phyloP scores from a whole-genome alignment of 92 coral and sea anemone species.

The Heteractis magnifica region DNA sequence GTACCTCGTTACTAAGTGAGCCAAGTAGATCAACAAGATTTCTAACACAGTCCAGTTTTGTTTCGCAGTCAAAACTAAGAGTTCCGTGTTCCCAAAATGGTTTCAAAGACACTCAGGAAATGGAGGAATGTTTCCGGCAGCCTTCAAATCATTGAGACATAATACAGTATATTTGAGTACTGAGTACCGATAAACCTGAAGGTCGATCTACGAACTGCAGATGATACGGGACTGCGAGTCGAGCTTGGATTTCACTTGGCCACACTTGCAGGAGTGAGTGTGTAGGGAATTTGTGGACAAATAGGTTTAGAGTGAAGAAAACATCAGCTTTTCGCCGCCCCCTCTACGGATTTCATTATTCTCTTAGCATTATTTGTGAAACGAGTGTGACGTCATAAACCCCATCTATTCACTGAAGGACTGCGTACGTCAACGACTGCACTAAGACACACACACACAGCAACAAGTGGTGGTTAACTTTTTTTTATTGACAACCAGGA shows the following conservation, averaged over 20 bases:
- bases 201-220: slow-evolving; percentile 55
- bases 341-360: slow-evolving; percentile 36
- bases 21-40: not conserved
- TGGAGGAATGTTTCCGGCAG: slow-evolving; percentile 83
- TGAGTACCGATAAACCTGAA: slow-evolving; percentile 46
- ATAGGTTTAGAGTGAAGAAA: slow-evolving; percentile 27
- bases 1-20: not conserved
- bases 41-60: slow-evolving; percentile 3
- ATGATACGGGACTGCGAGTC: slow-evolving; percentile 10
- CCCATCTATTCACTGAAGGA: slow-evolving; percentile 49
- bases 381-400: slow-evolving; percentile 74
- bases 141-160: slow-evolving; percentile 76
- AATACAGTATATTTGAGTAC: slow-evolving; percentile 70
- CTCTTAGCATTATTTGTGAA: slow-evolving; percentile 50
- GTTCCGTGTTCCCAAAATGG: slow-evolving; percentile 78
- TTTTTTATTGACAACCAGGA: not conserved
- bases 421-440: slow-evolving; percentile 10
- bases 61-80: slow-evolving; percentile 33
- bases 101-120: slow-evolving; percentile 92
- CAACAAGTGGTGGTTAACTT: not conserved
- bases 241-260: slow-evolving; percentile 13
- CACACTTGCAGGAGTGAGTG: slow-evolving; percentile 3
- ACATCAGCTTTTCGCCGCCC: slow-evolving; percentile 25
- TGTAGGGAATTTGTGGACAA: slow-evolving; percentile 7
- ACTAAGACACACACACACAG: slow-evolving; percentile 2